Percentiles rank a stretch among this genome's conserved stretches.
phyloP scores from a whole-genome alignment of 2,888 invertebrate genomes.

The Dioctria rufipes region DNA sequence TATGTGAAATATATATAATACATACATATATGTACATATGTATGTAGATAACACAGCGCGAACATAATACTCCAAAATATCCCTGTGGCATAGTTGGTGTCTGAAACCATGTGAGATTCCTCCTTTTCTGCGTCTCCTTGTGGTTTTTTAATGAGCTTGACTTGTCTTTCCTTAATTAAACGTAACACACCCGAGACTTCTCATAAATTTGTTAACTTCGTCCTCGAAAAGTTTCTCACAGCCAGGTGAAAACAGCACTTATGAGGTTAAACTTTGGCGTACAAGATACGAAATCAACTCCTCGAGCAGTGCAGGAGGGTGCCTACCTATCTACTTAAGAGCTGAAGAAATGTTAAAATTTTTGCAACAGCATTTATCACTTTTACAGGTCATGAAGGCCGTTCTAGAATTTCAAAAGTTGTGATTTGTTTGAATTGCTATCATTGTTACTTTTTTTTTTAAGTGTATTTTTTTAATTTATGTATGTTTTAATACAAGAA shows the following conservation, averaged over 20 bases:
- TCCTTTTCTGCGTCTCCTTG: conserved; percentile 5
- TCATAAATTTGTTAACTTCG: conserved; percentile 16
- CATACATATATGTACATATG: no score
- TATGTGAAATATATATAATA: no score
- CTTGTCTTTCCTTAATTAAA: conserved; percentile 14
- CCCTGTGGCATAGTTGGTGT: not conserved
- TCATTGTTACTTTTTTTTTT: not conserved
- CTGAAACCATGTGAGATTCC: conserved; percentile 7
- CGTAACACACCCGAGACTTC: conserved; percentile 24
- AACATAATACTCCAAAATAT: not conserved
- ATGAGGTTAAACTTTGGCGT: conserved; percentile 4
- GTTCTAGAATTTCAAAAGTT: not conserved
- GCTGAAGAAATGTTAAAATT: not conserved
- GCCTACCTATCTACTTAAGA: not conserved
- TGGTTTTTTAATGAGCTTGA: conserved; percentile 22
- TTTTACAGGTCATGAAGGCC: not conserved
- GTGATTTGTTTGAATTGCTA: not conserved
- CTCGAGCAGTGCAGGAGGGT: not conserved
- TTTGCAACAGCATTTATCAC: not conserved
- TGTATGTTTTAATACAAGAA: no score
- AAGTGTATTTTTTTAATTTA: no score
- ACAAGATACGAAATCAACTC: no score
- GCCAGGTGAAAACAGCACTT: conserved; percentile 8
- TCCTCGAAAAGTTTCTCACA: not conserved
- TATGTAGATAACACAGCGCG: not conserved